Percentiles rank a stretch among this genome's conserved stretches.
phyloP scores from a whole-genome alignment of 2,888 invertebrate species.

The Harpalus rubripes region DNA sequence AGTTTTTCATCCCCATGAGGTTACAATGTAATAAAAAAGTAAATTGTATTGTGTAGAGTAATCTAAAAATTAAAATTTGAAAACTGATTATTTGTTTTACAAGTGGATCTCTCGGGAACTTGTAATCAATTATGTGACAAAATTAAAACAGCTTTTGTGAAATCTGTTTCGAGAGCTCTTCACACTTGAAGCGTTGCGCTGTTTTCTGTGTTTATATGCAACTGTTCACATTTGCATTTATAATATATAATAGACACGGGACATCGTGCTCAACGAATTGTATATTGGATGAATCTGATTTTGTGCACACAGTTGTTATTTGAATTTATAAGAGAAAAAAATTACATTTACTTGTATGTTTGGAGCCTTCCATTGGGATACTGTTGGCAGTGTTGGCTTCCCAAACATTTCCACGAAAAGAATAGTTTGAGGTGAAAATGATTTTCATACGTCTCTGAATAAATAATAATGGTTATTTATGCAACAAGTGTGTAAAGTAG shows the following conservation, averaged over 20 bases:
- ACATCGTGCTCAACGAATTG: neutral
- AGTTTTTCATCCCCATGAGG: neutral
- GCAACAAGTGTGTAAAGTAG: too few relatives aligned
- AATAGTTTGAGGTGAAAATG: too few relatives aligned
- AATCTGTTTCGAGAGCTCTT: slow-evolving; percentile 5
- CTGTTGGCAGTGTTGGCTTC: too few relatives aligned
- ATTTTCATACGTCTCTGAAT: too few relatives aligned
- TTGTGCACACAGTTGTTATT: neutral
- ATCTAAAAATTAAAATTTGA: neutral
- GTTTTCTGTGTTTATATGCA: slow-evolving; percentile 15
- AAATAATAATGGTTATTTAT: too few relatives aligned
- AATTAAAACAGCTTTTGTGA: slow-evolving; percentile 19
- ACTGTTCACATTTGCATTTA: slow-evolving; percentile 39
- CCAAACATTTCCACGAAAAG: too few relatives aligned
- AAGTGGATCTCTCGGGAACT: slow-evolving; percentile 5
- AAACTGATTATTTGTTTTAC: slow-evolving; percentile 10
- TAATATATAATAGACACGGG: slow-evolving; percentile 7
- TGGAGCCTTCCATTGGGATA: too few relatives aligned
- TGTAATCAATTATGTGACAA: slow-evolving; percentile 9
- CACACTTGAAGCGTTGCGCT: neutral
- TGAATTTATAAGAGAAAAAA: neutral
- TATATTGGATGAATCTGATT: neutral
- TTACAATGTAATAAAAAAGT: neutral
- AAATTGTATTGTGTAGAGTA: slow-evolving; percentile 6
- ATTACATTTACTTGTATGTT: neutral